Evolutionary conservation across 1,140 invertebrate genomes (phyloP).

Genomic region (Phortica variegata): DNA sequence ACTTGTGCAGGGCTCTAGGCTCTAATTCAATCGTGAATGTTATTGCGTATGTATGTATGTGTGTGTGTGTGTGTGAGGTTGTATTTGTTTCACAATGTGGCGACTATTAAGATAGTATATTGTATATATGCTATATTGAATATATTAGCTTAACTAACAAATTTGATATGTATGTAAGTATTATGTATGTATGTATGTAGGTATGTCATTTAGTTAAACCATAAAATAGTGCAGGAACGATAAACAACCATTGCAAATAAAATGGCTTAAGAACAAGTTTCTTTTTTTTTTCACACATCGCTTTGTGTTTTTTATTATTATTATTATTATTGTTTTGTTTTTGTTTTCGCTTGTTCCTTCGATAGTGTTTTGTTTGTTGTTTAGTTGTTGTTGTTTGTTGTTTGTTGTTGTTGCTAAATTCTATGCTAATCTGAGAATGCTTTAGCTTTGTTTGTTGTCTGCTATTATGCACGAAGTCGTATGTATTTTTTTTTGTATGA

Average conservation of each 20-base stretch:
- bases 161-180: no score
- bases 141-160: no score
- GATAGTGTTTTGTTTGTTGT: neutral
- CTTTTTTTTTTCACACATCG: no score
- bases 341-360: slow-evolving; percentile 2
- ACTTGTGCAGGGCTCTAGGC: slow-evolving; percentile 14
- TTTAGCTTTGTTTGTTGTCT: slow-evolving; percentile 9
- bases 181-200: no score
- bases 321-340: slow-evolving; percentile 13
- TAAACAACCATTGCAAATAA: no score
- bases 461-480: slow-evolving; percentile 11
- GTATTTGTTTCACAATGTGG: slow-evolving; percentile 13
- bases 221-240: no score
- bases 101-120: no score
- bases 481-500: slow-evolving; percentile 3
- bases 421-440: slow-evolving; percentile 16
- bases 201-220: no score
- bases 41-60: neutral
- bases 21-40: slow-evolving; percentile 1
- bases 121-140: no score
- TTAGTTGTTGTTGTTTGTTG: slow-evolving; percentile 9
- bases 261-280: no score
- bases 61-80: slow-evolving; percentile 13
- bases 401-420: slow-evolving; percentile 23
- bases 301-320: no score